Evolutionary conservation across 2,113 vertebrate genomes (phyloP).

Genomic region (Burhinus oedicnemus): DNA sequence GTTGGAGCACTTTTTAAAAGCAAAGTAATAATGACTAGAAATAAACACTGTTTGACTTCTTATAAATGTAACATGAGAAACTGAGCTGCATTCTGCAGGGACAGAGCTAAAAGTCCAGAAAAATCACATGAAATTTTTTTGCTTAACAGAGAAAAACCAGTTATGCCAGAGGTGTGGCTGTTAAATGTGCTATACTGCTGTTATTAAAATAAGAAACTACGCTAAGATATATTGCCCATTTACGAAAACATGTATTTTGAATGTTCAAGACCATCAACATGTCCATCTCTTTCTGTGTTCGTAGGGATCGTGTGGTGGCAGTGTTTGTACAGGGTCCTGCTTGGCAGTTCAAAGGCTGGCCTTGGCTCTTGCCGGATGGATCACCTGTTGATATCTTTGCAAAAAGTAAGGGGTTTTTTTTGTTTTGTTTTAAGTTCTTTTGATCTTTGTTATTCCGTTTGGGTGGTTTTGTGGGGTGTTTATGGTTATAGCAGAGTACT

Average conservation of each 20-base stretch:
- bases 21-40: background rate
- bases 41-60: background rate
- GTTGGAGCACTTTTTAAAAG: background rate
- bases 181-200: background rate
- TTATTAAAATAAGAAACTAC: background rate
- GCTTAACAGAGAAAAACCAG: background rate
- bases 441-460: background rate
- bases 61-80: background rate
- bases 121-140: background rate
- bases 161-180: background rate
- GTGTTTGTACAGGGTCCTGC: conserved; percentile 98
- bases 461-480: background rate
- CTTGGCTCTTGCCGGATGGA: conserved; percentile 95
- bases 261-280: background rate
- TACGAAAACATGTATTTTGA: background rate
- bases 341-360: conserved; percentile 99
- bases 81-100: background rate
- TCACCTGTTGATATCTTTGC: conserved; percentile 98
- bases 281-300: background rate
- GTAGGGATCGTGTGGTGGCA: conserved; percentile 96
- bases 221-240: background rate
- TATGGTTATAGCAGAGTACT: background rate
- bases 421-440: background rate
- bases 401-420: conserved; percentile 86
- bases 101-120: background rate